phyloP scores from a whole-genome alignment of 2,888 invertebrate genomes.

The Antitype chi region DNA sequence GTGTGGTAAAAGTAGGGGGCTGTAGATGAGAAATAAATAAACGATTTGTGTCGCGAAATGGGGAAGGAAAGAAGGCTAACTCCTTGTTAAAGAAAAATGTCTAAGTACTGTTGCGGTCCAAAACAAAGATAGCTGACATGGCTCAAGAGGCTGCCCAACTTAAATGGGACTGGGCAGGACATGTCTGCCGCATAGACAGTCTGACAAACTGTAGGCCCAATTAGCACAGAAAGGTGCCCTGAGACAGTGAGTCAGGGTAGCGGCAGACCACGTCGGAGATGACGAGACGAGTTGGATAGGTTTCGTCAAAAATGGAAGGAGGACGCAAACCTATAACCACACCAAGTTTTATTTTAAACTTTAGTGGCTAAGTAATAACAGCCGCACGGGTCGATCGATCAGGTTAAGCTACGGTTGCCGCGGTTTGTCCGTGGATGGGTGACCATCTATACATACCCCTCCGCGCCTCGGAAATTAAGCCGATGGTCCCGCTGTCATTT shows the following conservation, averaged over 20 bases:
- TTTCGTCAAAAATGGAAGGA: background rate
- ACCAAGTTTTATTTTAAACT: too few species aligned
- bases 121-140: background rate
- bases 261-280: background rate
- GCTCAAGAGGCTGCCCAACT: background rate
- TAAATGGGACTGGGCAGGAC: background rate
- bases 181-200: background rate
- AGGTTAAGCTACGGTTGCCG: too few species aligned
- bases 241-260: background rate
- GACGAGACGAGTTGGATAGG: background rate
- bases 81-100: too few species aligned
- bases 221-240: background rate
- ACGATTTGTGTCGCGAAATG: background rate
- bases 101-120: background rate
- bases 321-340: background rate
- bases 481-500: too few species aligned
- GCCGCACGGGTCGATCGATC: too few species aligned
- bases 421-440: too few species aligned
- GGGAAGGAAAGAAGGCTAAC: background rate
- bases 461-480: too few species aligned
- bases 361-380: too few species aligned
- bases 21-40: constrained; percentile 43
- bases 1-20: constrained; percentile 5
- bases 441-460: too few species aligned
- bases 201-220: background rate